Evolutionary conservation across 1,140 invertebrate species (phyloP).

Genomic region (Ceratosolen solmsi): DNA sequence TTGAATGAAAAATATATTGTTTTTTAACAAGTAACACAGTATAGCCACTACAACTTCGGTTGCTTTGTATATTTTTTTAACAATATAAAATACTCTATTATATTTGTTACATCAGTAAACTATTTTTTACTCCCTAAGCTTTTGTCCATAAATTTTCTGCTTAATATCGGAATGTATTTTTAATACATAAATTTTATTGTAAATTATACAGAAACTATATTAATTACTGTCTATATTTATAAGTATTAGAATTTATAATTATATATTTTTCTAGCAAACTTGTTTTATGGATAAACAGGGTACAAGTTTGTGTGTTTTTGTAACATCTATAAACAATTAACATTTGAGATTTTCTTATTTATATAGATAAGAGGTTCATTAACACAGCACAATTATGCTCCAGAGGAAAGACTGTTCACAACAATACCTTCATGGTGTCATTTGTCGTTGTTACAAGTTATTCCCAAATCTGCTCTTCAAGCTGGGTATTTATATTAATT

Average conservation of each 20-base stretch:
- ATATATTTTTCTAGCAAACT: neutral
- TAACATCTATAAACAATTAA: neutral
- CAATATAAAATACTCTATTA: too few species aligned
- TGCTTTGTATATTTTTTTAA: too few species aligned
- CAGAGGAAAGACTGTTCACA: slow-evolving; percentile 70
- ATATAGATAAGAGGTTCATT: slow-evolving; percentile 68
- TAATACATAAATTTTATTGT: neutral
- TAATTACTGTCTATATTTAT: neutral
- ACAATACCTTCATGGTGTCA: slow-evolving; percentile 69
- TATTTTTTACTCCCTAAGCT: neutral
- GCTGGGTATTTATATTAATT: slow-evolving; percentile 64
- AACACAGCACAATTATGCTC: slow-evolving; percentile 67
- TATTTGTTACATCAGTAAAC: neutral
- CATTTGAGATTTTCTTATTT: neutral
- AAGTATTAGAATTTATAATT: neutral
- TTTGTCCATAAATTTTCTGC: neutral
- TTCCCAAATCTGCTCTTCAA: slow-evolving; percentile 70
- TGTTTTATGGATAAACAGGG: slow-evolving; percentile 6
- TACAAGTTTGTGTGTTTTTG: slow-evolving; percentile 18
- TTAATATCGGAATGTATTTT: neutral
- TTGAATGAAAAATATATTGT: neutral
- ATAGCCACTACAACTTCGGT: too few species aligned
- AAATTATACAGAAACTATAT: neutral
- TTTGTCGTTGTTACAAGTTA: slow-evolving; percentile 65
- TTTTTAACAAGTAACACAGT: neutral